These are phyloP conservation scores for Arvicanthis niloticus DNA, from an alignment of 2,113 vertebrate genomes.

Conservation along the genomic window DNA sequence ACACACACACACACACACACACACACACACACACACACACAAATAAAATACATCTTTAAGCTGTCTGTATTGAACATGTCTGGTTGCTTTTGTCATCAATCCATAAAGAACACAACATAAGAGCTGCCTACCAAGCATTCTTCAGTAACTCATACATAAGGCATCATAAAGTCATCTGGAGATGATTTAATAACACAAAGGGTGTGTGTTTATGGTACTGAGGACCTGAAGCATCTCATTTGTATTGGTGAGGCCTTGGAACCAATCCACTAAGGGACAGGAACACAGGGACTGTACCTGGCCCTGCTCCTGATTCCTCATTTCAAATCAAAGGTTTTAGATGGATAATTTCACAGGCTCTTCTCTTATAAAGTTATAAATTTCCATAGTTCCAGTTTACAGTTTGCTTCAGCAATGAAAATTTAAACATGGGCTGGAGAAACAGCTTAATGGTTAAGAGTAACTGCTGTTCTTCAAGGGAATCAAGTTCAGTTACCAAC, in stretches of 20 bases:
- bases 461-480: neutral
- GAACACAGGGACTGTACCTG: neutral
- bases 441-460: neutral
- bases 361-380: neutral
- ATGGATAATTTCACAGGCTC: neutral
- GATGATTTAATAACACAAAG: neutral
- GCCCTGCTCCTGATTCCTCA: neutral
- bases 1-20: neutral
- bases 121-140: neutral
- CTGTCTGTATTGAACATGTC: neutral
- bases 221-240: neutral
- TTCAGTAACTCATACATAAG: neutral
- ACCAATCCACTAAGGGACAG: neutral
- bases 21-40: neutral
- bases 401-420: slow-evolving; percentile 15
- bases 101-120: neutral
- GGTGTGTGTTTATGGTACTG: neutral
- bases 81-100: neutral
- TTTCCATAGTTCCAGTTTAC: slow-evolving; percentile 11
- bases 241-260: neutral
- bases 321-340: slow-evolving; percentile 1
- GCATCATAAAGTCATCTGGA: neutral
- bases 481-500: neutral
- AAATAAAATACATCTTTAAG: neutral
- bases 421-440: neutral